These are phyloP conservation scores for Lytechinus pictus DNA, from an alignment of 35 echinoderm and acorn worm genomes.

Conservation along the genomic window DNA sequence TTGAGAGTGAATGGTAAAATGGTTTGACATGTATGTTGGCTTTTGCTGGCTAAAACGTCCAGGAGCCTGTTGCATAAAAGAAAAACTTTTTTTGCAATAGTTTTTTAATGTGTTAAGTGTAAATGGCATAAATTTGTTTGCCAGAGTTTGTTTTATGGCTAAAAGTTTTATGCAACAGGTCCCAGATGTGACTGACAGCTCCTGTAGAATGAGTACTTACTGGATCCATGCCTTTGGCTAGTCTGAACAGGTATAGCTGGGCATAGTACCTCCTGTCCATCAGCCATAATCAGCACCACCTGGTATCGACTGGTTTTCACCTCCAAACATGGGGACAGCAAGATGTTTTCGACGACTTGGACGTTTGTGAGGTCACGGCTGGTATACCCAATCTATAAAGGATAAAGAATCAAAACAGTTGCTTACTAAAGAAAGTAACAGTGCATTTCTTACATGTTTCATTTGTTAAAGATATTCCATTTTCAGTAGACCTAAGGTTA, in stretches of 20 bases:
- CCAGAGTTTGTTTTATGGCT: too few relatives aligned
- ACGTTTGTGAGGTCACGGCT: conserved; percentile 20
- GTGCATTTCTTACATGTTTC: neutral
- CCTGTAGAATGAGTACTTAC: neutral
- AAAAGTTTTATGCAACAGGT: too few relatives aligned
- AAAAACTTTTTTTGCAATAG: too few relatives aligned
- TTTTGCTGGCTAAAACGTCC: too few relatives aligned
- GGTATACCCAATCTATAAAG: conserved; percentile 24
- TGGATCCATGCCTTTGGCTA: neutral
- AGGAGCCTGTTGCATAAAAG: too few relatives aligned
- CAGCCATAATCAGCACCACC: neutral
- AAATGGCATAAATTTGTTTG: too few relatives aligned
- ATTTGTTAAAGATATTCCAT: too few relatives aligned
- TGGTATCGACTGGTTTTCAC: neutral
- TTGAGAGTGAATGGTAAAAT: too few relatives aligned
- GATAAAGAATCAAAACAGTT: neutral
- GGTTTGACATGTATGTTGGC: too few relatives aligned
- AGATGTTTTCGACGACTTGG: neutral
- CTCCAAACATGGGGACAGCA: neutral
- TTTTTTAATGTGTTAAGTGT: too few relatives aligned
- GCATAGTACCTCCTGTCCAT: neutral
- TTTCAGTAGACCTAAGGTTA: too few relatives aligned
- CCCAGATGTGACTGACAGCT: too few relatives aligned
- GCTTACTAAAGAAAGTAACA: neutral
- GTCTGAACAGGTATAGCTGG: neutral